Evolutionary conservation across 2,113 vertebrate species (phyloP), one percentile per base, ranked within the genome.

Genomic region (Amphilophus citrinellus): DNA sequence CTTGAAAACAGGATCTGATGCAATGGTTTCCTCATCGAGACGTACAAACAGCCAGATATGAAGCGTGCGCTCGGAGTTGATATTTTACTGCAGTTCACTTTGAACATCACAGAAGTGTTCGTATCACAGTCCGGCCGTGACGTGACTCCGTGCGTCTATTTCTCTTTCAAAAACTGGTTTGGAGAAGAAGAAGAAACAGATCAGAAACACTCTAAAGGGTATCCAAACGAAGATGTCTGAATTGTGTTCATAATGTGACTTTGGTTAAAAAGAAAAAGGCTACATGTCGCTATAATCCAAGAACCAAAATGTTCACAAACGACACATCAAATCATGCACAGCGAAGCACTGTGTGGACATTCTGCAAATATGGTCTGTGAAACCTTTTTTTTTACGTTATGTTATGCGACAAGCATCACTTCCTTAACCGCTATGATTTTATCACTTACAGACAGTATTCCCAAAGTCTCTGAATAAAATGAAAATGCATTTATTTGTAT

Each of bases 1-100:
- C 66, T 61, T 83, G 71, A 42, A 82, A 87, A 82, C 79, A 79
- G 75, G 56, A 90, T 79, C 86, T 87, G 80, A 91, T 89, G 89
- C 80, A 91, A 91, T 15, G 37, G 44, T 90, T 82, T 84, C 4
- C 50, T 88, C 79, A 50, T 61, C 11, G 62, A 76, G 62, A 58
- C 80, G 79, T 10, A 78, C 24, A 83, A 71, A 60, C 57, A 50
- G 80, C 80, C 18, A 66, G 63, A 15, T 47, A 15, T 57, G 65
- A 81, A 75, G 59, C 77, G 68, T n/a, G 50, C 44, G 14, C 66
- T 57, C 42, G 61, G 5, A 30, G 60, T 24, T 50, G n/a, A 77
- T 77, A 7, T 44, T 50, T 61, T n/a, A 35, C 68, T 27, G 20
- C 39, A 47, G 61, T 56, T 71, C 24, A 35, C 79, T 82, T 76